These are phyloP conservation scores for human DNA, from an alignment of 2,113 vertebrate genomes.

Conservation along the genomic window DNA sequence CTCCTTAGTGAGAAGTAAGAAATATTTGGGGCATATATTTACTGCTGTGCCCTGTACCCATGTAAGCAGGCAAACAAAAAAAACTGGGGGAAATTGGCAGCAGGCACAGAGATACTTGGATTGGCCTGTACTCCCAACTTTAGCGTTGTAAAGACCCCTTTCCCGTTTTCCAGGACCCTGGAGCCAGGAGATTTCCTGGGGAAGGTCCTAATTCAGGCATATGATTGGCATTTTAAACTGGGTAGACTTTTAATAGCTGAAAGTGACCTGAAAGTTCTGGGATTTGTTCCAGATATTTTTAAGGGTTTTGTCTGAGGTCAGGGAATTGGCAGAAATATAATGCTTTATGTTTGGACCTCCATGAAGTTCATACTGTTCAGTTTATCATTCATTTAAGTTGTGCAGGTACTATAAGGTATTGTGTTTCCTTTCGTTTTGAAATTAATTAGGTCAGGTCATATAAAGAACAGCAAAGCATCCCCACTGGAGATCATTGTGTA, in stretches of 20 bases:
- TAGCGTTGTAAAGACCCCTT: neutral
- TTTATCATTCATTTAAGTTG: constrained; percentile 34
- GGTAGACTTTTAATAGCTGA: constrained; percentile 7
- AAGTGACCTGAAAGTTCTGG: constrained; percentile 54
- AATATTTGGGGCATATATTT: neutral
- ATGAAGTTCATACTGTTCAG: neutral
- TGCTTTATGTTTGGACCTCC: constrained; percentile 7
- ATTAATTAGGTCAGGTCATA: constrained; percentile 44
- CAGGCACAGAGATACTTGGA: neutral
- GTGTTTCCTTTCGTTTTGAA: constrained; percentile 50
- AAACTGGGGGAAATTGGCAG: neutral
- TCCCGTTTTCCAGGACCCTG: neutral
- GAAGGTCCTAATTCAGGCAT: neutral
- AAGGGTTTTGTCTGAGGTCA: constrained; percentile 54
- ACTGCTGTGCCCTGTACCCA: neutral
- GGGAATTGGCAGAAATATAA: neutral
- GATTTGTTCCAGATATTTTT: constrained; percentile 45
- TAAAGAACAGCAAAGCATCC: neutral
- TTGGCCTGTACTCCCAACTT: neutral
- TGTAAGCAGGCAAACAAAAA: neutral
- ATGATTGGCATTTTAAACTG: constrained; percentile 43
- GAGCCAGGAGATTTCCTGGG: neutral
- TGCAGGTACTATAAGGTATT: neutral
- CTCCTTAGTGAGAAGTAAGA: neutral
- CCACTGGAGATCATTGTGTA: neutral